phyloP scores from a whole-genome alignment of 2,888 invertebrate species.

The Tipula helvola region DNA sequence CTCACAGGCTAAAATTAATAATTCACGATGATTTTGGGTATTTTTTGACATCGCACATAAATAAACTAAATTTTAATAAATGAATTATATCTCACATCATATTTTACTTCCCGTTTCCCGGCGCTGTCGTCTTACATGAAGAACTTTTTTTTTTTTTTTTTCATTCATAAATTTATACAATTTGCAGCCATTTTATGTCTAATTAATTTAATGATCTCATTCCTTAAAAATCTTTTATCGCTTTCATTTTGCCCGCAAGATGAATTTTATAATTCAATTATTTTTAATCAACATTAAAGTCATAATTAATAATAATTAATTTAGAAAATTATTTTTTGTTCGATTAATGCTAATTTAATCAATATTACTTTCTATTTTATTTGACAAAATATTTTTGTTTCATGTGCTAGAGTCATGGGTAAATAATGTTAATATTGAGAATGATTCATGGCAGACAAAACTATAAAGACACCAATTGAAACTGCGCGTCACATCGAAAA shows the following conservation, averaged over 20 bases:
- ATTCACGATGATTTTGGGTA: not conserved
- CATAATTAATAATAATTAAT: not conserved
- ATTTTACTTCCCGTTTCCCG: not conserved
- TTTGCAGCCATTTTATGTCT: not conserved
- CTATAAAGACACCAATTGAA: not conserved
- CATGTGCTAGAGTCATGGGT: no score
- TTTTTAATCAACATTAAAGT: not conserved
- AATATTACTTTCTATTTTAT: no score
- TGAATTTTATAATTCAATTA: not conserved
- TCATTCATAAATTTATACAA: not conserved
- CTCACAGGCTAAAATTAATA: not conserved
- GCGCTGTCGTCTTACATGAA: not conserved
- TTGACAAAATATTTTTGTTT: no score
- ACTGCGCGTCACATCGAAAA: not conserved
- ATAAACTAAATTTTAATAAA: not conserved
- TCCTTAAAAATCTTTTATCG: not conserved
- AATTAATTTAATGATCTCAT: not conserved
- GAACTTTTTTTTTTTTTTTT: not conserved
- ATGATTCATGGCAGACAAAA: not conserved
- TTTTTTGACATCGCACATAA: not conserved
- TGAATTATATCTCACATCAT: not conserved
- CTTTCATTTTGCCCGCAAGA: not conserved
- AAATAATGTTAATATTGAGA: not conserved
- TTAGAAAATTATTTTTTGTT: not conserved
- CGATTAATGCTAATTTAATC: not conserved